Evolutionary conservation across 2,113 vertebrate genomes (phyloP).

Genomic region (Proterorhinus semilunaris): DNA sequence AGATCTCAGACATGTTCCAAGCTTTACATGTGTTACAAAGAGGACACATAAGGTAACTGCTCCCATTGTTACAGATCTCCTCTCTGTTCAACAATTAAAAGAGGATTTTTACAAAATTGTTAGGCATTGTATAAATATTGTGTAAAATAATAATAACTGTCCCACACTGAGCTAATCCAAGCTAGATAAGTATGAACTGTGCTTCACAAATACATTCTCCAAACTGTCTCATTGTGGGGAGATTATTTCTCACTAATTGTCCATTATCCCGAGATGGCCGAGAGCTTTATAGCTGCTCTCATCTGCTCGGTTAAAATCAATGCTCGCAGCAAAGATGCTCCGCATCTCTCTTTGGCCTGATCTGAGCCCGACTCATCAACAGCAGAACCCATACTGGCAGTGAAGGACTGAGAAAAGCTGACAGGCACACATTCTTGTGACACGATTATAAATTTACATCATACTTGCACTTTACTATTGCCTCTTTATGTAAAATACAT

Average conservation of each 20-base stretch:
- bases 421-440: no score
- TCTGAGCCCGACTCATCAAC: neutral
- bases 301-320: constrained; percentile 32
- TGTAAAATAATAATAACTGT: neutral
- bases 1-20: constrained; percentile 83
- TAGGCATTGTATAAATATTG: neutral
- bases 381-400: neutral
- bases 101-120: neutral
- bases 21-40: constrained; percentile 77
- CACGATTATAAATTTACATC: no score
- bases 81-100: constrained; percentile 62
- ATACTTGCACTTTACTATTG: no score
- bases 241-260: constrained; percentile 36
- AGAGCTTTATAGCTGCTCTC: constrained; percentile 20
- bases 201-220: constrained; percentile 14
- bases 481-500: no score
- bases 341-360: neutral
- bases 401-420: neutral
- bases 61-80: constrained; percentile 75
- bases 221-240: neutral
- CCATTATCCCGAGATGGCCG: constrained; percentile 23
- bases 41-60: constrained; percentile 77
- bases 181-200: neutral
- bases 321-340: neutral
- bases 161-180: neutral